Base-by-base conservation (phyloP, 64 coral and sea anemone genomes). In the Stichodactyla helianthus region DNA sequence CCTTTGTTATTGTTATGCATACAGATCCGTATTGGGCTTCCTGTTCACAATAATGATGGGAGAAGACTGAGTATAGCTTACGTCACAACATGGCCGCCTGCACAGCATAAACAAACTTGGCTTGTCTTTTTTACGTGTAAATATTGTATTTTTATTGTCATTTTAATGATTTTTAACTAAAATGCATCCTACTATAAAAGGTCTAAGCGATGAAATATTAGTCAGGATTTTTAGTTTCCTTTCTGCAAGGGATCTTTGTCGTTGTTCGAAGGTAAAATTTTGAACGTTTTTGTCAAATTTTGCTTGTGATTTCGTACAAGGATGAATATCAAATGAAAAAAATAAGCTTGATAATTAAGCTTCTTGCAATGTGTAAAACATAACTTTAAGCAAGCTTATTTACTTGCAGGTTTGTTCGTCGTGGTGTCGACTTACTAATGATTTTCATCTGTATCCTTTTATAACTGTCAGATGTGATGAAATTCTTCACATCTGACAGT, bases 371-470 rank as follows among this genome's bases (percentile, higher is more conserved):
- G 35, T 44, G 35, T 44, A 44, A 44, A 44, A 2, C 35, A 44
- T 44, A 44, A 44, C 35, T 44, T 44, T 44, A 59, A 59, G 15
- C 56, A 59, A 59, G 56, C 1, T 59, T 59, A 59, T n/a, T 65
- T 5, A 17, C 5, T 77, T 87, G 50, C 71, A 96, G 94, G 94
- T 96, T 86, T 96, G 94, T 82, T 83, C 88, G n/a, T 31, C 84
- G 25, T 96, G 94, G 94, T 96, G 91, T 96, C 88, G 94, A 67
- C 92, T 96, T 16, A 84, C 94, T 57, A 90, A 96, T 79, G 94
- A 96, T 64, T 96, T 96, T 88, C 94, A 96, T 85, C 82, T 96
- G 94, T 96, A 96, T 96, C 94, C 94, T 96, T 86, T 84, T 17
- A 7, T 6, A 20, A 68, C 55, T 13, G 20, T n/a, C 17, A 20